A percentile compares a stretch with the other conserved stretches of the same genome.
phyloP scores from a whole-genome alignment of 2,113 vertebrate genomes.

The Ictidomys tridecemlineatus region DNA sequence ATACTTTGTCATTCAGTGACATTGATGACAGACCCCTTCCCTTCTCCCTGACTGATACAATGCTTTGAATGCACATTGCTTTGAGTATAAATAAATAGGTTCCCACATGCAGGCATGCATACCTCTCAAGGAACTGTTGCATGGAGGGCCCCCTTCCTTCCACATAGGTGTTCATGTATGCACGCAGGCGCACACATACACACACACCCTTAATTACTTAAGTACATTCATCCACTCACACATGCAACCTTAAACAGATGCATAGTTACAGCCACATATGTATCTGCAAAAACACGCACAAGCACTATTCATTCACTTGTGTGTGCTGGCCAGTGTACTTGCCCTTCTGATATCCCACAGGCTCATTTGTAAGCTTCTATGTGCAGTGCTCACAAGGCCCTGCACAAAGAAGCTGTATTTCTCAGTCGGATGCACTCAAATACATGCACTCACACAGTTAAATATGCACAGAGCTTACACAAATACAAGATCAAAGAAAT shows the following conservation, averaged over 20 bases:
- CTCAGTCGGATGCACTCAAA: background rate
- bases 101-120: background rate
- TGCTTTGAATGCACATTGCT: background rate
- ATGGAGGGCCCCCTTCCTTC: fast-evolving
- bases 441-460: background rate
- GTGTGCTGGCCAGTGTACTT: fast-evolving
- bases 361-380: background rate
- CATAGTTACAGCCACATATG: background rate
- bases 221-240: background rate
- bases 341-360: background rate
- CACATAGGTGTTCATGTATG: no score
- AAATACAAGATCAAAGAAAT: background rate
- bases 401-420: background rate
- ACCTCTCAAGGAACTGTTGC: background rate
- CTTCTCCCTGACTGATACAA: background rate
- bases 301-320: background rate
- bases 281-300: background rate
- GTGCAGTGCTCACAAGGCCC: background rate
- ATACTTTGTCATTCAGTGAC: background rate
- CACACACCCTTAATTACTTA: background rate
- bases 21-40: background rate
- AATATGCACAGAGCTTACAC: background rate
- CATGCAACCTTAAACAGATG: background rate
- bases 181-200: no score
- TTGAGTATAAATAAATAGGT: background rate